Conservation (phyloP, 2,888 invertebrate species). For the Sinelater perroti region DNA sequence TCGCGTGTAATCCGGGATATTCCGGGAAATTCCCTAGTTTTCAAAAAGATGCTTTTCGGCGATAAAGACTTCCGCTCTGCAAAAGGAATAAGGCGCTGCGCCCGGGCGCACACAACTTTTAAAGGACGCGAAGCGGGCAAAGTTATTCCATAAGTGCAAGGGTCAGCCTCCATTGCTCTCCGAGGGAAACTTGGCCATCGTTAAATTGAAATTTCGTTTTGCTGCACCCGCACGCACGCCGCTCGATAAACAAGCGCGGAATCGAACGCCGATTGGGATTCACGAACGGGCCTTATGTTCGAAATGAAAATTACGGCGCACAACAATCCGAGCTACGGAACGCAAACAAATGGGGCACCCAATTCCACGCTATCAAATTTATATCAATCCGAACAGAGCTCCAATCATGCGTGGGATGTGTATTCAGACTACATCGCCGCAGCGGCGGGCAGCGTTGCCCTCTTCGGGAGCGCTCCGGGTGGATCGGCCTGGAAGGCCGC, state of each 20-base stretch:
- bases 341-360: conserved; percentile 26
- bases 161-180: conserved; percentile 40
- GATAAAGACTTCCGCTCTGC: not conserved
- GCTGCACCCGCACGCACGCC: conserved; percentile 4
- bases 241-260: conserved; percentile 19
- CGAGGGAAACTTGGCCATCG: conserved; percentile 36
- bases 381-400: conserved; percentile 28
- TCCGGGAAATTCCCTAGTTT: not conserved
- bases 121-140: conserved; percentile 29
- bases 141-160: conserved; percentile 40
- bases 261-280: conserved; percentile 11
- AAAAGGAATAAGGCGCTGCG: not conserved
- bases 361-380: conserved; percentile 28
- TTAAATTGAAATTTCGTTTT: conserved; percentile 41
- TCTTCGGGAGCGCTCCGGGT: not conserved
- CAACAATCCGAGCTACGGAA: conserved; percentile 17
- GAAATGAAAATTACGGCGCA: conserved; percentile 23
- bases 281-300: not conserved
- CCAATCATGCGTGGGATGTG: conserved; percentile 19
- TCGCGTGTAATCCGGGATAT: conserved; percentile 1
- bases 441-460: conserved; percentile 2
- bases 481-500: conserved; percentile 23
- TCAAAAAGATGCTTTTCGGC: not conserved
- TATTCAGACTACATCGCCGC: no score
- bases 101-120: conserved; percentile 8